Evolutionary conservation across 2,888 invertebrate genomes (phyloP).

Genomic region (Gerris lacustris): DNA sequence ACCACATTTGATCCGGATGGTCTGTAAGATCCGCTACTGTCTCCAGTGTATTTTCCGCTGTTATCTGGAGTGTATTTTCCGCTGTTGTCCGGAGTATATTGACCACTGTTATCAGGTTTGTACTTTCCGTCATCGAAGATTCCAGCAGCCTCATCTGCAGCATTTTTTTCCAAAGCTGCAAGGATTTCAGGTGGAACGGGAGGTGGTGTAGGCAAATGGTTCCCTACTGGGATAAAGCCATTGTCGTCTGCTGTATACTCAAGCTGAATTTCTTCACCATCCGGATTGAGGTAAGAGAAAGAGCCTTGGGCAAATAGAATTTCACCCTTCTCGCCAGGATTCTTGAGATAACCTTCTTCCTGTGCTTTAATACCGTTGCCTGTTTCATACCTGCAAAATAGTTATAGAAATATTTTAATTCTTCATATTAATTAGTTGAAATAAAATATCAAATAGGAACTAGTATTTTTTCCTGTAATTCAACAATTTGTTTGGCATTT

Average conservation of each 20-base stretch:
- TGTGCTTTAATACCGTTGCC: slow-evolving; percentile 40
- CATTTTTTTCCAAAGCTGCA: slow-evolving; percentile 38
- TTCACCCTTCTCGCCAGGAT: slow-evolving; percentile 37
- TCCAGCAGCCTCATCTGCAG: slow-evolving; percentile 41
- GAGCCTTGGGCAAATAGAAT: slow-evolving; percentile 55
- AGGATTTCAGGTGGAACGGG: slow-evolving; percentile 36
- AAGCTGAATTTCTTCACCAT: slow-evolving; percentile 46
- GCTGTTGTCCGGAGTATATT: slow-evolving; percentile 40
- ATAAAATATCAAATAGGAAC: no score
- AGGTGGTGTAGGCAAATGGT: slow-evolving; percentile 37
- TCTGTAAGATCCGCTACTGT: no score
- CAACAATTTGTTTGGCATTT: no score
- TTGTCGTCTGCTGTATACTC: slow-evolving; percentile 54
- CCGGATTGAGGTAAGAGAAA: slow-evolving; percentile 56
- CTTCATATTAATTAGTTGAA: no score
- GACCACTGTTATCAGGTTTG: slow-evolving; percentile 40
- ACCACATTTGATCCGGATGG: no score
- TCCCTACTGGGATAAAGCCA: slow-evolving; percentile 51
- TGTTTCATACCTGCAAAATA: slow-evolving; percentile 35
- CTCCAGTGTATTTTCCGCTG: not conserved
- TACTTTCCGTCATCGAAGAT: slow-evolving; percentile 41
- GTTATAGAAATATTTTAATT: not conserved
- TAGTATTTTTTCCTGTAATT: no score
- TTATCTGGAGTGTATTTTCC: slow-evolving; percentile 29
- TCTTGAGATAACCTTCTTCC: slow-evolving; percentile 42